phyloP scores from a whole-genome alignment of 2,113 vertebrate genomes.

The Zosterops hypoxanthus region DNA sequence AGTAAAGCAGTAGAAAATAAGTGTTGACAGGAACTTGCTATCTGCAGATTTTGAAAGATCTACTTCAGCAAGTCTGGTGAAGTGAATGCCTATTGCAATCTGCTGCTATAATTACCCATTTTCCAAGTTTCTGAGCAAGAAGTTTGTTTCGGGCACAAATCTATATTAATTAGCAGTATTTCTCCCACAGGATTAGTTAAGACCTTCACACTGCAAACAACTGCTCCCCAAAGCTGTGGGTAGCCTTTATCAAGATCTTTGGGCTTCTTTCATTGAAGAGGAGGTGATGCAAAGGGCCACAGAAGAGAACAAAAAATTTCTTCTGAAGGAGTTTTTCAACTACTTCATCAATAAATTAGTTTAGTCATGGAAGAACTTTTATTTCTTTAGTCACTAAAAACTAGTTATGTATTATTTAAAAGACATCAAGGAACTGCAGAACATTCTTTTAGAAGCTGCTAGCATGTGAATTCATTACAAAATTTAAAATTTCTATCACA shows the following conservation, averaged over 20 bases:
- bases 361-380: background rate
- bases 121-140: background rate
- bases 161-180: background rate
- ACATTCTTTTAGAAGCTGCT: background rate
- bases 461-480: background rate
- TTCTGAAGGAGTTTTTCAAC: background rate
- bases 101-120: background rate
- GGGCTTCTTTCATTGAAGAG: background rate
- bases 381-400: background rate
- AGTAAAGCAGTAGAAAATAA: background rate
- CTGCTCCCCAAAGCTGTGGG: background rate
- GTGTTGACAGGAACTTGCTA: background rate
- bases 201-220: background rate
- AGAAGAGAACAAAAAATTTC: background rate
- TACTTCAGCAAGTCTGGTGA: background rate
- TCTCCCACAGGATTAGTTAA: background rate
- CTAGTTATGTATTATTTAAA: background rate
- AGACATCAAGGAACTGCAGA: background rate
- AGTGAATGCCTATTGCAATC: background rate
- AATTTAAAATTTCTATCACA: background rate
- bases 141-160: background rate
- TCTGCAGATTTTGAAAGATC: background rate
- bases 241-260: background rate
- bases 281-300: background rate
- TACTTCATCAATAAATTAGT: background rate